These are phyloP conservation scores for Pogonomyrmex barbatus DNA, from an alignment of 1,140 invertebrate genomes.

Conservation along the genomic window DNA sequence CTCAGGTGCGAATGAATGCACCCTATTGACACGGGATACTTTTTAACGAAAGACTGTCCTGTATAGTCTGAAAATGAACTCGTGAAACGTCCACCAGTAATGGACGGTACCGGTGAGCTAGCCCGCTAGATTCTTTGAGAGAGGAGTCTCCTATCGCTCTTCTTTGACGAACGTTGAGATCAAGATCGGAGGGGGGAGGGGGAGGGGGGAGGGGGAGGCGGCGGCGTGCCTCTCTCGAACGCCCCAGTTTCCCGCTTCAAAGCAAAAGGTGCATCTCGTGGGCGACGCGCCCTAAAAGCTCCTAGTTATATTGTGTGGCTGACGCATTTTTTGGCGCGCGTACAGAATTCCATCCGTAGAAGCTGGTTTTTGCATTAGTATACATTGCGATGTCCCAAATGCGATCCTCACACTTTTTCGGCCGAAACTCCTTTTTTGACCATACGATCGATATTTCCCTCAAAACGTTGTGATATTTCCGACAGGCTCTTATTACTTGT, in stretches of 20 bases:
- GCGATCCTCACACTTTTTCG: neutral
- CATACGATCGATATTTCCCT: neutral
- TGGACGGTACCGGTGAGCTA: neutral
- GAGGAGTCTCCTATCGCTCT: slow-evolving; percentile 18
- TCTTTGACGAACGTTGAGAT: neutral
- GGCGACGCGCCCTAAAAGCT: slow-evolving; percentile 33
- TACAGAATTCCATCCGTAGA: slow-evolving; percentile 30
- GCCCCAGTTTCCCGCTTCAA: slow-evolving; percentile 41
- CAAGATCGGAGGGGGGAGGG: neutral
- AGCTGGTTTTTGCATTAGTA: slow-evolving; percentile 33
- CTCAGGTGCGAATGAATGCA: slow-evolving; percentile 66
- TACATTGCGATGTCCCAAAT: neutral
- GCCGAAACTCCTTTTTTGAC: neutral
- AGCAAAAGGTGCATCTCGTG: slow-evolving; percentile 37
- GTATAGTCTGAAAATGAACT: slow-evolving; percentile 54
- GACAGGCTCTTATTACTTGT: neutral
- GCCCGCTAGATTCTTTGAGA: neutral
- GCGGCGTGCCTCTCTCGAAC: neutral
- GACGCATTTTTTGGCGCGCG: slow-evolving; percentile 39
- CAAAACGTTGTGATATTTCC: neutral
- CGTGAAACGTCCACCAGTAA: neutral
- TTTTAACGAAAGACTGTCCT: slow-evolving; percentile 33
- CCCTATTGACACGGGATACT: slow-evolving; percentile 57
- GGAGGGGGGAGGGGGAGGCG: too few relatives aligned
- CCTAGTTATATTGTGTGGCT: slow-evolving; percentile 50